These are phyloP conservation scores for Epicauta chinensis DNA, from an alignment of 1,140 invertebrate species.

Conservation along the genomic window DNA sequence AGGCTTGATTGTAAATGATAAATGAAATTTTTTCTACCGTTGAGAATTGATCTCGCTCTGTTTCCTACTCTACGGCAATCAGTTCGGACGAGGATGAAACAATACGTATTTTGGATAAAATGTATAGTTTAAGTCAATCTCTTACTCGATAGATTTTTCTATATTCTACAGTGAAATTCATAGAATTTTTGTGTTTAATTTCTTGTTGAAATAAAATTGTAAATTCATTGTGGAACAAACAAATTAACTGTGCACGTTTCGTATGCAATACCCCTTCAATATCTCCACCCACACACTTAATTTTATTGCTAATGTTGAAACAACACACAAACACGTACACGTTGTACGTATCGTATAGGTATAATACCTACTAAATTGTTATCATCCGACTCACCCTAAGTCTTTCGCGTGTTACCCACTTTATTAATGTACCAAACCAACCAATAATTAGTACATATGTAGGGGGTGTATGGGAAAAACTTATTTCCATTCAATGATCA, in stretches of 20 bases:
- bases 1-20: too few relatives aligned
- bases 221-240: slow-evolving; percentile 1
- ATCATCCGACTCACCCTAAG: slow-evolving; percentile 8
- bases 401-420: slow-evolving; percentile 9
- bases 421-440: slow-evolving; percentile 4
- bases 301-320: slow-evolving; percentile 17
- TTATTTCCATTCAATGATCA: slow-evolving; percentile 7
- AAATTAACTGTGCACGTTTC: not conserved
- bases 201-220: not conserved
- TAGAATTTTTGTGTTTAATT: not conserved
- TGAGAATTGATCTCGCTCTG: too few relatives aligned
- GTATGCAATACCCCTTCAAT: slow-evolving; percentile 1
- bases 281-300: slow-evolving; percentile 11
- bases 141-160: too few relatives aligned
- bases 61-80: too few relatives aligned
- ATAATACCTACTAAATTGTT: slow-evolving; percentile 12
- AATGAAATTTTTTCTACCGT: too few relatives aligned
- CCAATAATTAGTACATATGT: not conserved
- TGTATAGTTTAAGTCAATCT: too few relatives aligned
- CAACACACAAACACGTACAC: slow-evolving; percentile 1
- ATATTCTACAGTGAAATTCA: too few relatives aligned
- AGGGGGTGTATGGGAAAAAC: slow-evolving; percentile 3
- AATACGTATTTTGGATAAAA: too few relatives aligned
- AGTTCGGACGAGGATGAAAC: too few relatives aligned
- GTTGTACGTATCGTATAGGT: not conserved